A percentile compares a stretch with the other conserved stretches of the same genome.
Evolutionary conservation across 2,113 vertebrate genomes (phyloP).

Genomic region (Tamias sibiricus): DNA sequence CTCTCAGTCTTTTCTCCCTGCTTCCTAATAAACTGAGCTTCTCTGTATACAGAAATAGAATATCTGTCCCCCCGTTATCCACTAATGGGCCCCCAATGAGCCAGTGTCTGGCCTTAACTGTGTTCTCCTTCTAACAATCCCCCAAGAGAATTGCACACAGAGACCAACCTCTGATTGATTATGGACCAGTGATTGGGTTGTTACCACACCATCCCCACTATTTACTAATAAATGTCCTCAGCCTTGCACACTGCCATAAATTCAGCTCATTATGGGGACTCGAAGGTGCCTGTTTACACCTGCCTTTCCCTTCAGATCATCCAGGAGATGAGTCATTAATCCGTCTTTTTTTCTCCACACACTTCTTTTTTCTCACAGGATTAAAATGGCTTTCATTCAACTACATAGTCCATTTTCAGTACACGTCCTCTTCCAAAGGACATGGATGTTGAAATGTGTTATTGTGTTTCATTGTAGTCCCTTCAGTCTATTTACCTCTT

Average conservation of each 20-base stretch:
- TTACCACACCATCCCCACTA: not conserved
- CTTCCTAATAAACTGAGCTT: slow-evolving; percentile 26
- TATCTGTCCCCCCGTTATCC: not conserved
- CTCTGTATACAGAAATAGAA: not conserved
- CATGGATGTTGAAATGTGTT: not conserved
- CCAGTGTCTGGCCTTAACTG: not conserved
- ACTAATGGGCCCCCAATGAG: not conserved
- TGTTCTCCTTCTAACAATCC: slow-evolving; percentile 44
- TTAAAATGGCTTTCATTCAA: not conserved
- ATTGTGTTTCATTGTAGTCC: not conserved
- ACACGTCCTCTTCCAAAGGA: not conserved
- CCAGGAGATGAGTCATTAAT: not conserved
- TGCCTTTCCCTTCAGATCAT: too few relatives aligned
- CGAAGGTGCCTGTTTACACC: not conserved
- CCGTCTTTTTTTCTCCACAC: not conserved
- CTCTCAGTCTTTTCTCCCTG: not conserved
- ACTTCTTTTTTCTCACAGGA: not conserved
- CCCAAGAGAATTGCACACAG: slow-evolving; percentile 45
- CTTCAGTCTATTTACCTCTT: not conserved
- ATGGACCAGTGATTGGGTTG: not conserved
- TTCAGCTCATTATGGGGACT: slow-evolving; percentile 48
- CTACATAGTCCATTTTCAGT: not conserved
- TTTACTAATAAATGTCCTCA: not conserved
- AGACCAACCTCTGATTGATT: slow-evolving; percentile 61
- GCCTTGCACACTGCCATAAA: not conserved